Conservation (phyloP, 2,797 vertebrate species). For the Smutsia gigantea region DNA sequence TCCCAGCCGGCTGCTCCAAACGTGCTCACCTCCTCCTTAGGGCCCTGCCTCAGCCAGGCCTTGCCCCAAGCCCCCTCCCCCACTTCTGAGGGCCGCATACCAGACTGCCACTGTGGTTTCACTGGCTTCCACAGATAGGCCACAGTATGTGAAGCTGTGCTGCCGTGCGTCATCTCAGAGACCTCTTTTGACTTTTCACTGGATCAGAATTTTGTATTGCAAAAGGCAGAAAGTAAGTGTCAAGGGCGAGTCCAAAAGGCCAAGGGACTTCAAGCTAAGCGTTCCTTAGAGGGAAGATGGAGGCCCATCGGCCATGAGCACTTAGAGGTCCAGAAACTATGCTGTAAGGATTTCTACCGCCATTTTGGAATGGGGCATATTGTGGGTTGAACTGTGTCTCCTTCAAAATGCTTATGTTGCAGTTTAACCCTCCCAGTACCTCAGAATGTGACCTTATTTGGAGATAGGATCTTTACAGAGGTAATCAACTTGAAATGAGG, state of each 20-base stretch:
- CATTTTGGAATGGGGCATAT: background rate
- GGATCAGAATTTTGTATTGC: conserved; percentile 69
- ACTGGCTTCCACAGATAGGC: conserved; percentile 64
- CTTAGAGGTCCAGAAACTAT: background rate
- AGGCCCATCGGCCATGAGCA: background rate
- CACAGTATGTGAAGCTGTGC: conserved; percentile 28
- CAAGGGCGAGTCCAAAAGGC: conserved; percentile 67
- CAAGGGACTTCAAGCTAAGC: conserved; percentile 54
- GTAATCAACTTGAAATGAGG: background rate
- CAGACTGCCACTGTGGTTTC: conserved; percentile 67
- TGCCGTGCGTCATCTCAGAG: conserved; percentile 70
- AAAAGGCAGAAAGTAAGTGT: conserved; percentile 66
- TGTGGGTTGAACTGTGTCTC: background rate
- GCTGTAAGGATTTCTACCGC: background rate
- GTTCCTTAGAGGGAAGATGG: background rate
- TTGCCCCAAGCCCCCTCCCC: background rate
- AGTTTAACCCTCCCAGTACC: background rate
- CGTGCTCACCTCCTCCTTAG: background rate
- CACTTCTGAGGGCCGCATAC: conserved; percentile 46
- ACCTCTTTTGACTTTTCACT: conserved; percentile 73
- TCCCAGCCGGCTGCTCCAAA: background rate
- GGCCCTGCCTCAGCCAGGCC: background rate
- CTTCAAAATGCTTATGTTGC: background rate
- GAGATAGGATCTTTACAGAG: background rate
- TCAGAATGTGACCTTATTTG: background rate